Conservation (phyloP, 2,113 vertebrate genomes). For the Callipepla californica region DNA sequence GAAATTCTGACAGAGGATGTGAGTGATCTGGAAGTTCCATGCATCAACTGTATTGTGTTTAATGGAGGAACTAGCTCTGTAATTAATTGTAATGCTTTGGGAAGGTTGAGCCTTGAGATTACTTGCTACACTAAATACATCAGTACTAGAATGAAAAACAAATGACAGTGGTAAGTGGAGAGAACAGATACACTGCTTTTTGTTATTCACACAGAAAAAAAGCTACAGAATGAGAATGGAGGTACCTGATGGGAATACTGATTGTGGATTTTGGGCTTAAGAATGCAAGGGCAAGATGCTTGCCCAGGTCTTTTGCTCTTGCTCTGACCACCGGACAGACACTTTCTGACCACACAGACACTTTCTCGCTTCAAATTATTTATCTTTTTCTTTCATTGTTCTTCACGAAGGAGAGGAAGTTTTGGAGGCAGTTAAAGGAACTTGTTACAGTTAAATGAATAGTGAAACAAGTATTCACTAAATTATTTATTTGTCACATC, state of each 20-base stretch:
- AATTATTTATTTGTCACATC: not conserved
- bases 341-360: not conserved
- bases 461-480: not conserved
- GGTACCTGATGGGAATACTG: not conserved
- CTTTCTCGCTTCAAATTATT: not conserved
- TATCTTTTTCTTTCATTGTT: not conserved
- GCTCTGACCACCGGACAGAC: not conserved
- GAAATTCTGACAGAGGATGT: not conserved
- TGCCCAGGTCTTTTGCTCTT: not conserved
- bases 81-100: not conserved
- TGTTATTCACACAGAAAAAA: not conserved
- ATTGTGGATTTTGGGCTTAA: not conserved
- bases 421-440: not conserved
- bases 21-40: not conserved
- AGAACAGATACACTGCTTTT: not conserved
- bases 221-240: not conserved
- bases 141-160: not conserved
- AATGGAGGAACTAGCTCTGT: not conserved
- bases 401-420: not conserved
- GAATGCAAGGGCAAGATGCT: not conserved
- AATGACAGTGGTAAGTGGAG: not conserved
- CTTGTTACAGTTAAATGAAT: not conserved
- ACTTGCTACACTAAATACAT: not conserved
- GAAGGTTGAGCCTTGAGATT: not conserved
- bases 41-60: fast-evolving